Evolutionary conservation across 1,140 invertebrate genomes (phyloP), one percentile per base, ranked within the genome.

Genomic region (Trypoxylus dichotomus): DNA sequence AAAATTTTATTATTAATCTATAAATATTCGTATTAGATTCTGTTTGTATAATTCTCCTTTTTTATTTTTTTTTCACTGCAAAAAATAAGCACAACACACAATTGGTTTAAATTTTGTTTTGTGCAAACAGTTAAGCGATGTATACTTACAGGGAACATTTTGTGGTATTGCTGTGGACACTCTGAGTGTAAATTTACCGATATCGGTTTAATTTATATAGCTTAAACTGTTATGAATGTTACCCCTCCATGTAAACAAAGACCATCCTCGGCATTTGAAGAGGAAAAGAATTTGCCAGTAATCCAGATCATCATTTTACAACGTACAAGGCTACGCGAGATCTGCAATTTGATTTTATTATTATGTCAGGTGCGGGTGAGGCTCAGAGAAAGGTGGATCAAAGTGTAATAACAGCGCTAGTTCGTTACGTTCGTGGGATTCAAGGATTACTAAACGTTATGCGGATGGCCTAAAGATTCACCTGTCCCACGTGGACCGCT

Each of bases 261-360:
- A 75, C 54, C 32, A 54, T 27, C 74, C 41, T 54, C 74, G 43
- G 41, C 74, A 75, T 54, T 75, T 75, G 27, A 37, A 41, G 41
- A 43, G 32, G 15, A 11, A 75, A 75, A 75, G 74, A 54, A 43
- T 54, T 54, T 42, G 41, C 74, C n/a, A 27, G 43, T 75, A 75
- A 75, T 75, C 74, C 74, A 75, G 74, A 75, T 75, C 74, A 75
- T 75, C 74, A 27, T 27, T 37, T 10, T 43, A 74, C 27, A 74
- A 74, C 19, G 72, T 43, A 74, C 72, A 74, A 74, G 72, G 72
- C 72, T 43, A 74, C 21, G 71, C 5, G 32, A 43, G 72, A 74
- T 74, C 32, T 37, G 72, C 72, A 74, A 74, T 74, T 74, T 19
- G 72, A 37, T 37, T 43, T 37, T 41, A n/a, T 74, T 74, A 41